Percentiles rank a stretch among this genome's conserved stretches.
These are phyloP conservation scores for Turritopsis dohrnii DNA, from an alignment of 30 jellyfish, hydroid and myxozoan genomes.

Conservation along the genomic window DNA sequence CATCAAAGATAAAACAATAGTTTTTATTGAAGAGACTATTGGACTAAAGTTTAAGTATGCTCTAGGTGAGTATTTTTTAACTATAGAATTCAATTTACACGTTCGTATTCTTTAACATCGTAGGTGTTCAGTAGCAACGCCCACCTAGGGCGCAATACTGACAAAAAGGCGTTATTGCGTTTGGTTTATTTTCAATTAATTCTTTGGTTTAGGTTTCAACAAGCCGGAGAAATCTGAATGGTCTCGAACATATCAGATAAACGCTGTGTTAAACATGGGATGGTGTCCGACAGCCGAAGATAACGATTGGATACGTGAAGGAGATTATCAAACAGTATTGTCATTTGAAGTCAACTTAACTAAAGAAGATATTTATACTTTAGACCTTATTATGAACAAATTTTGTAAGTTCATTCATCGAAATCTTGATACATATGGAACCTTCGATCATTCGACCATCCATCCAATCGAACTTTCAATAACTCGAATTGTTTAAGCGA, in stretches of 20 bases:
- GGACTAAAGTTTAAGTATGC: constrained; percentile 13
- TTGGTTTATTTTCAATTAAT: too few species aligned
- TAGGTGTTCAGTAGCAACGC: background rate
- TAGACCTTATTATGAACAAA: background rate
- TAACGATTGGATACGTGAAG: constrained; percentile 47
- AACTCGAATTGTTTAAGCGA: too few species aligned
- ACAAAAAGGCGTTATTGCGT: background rate
- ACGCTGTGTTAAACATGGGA: constrained; percentile 54
- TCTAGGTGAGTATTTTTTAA: background rate
- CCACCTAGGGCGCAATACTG: background rate
- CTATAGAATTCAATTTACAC: background rate
- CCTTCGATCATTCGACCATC: background rate
- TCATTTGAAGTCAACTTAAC: background rate
- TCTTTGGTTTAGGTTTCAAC: background rate
- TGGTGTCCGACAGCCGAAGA: constrained; percentile 60
- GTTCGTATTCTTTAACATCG: background rate
- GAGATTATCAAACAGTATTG: constrained; percentile 47
- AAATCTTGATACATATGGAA: background rate
- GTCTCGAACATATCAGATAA: constrained; percentile 13
- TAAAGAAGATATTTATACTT: background rate
- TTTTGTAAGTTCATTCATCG: background rate
- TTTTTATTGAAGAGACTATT: constrained; percentile 32
- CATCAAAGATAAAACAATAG: constrained; percentile 24
- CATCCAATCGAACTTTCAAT: background rate
- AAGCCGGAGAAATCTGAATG: constrained; percentile 15